Percentiles rank a stretch among this genome's conserved stretches.
Evolutionary conservation across 2,888 invertebrate genomes (phyloP).

Genomic region (Chaitophorus viminalis): DNA sequence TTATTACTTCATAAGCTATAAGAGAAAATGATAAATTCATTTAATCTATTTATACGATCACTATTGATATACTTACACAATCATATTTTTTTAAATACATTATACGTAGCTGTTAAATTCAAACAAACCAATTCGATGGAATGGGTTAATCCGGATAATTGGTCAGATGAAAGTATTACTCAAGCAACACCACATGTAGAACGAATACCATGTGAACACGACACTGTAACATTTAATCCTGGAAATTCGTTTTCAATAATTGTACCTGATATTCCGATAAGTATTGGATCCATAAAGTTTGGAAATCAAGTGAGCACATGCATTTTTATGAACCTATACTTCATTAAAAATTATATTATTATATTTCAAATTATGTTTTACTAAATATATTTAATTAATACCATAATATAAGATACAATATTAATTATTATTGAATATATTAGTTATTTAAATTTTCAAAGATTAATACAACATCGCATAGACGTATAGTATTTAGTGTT

Average conservation of each 20-base stretch:
- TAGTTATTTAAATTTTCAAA: too few relatives aligned
- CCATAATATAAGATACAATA: too few relatives aligned
- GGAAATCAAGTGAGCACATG: conserved; percentile 48
- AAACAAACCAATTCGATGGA: conserved; percentile 53
- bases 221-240: conserved; percentile 63
- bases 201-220: conserved; percentile 64
- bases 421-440: too few relatives aligned
- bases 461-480: too few relatives aligned
- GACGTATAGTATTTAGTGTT: too few relatives aligned
- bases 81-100: not conserved
- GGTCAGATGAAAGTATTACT: conserved; percentile 60
- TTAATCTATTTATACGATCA: not conserved
- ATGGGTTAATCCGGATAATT: conserved; percentile 64
- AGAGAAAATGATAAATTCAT: not conserved
- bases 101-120: conserved; percentile 62
- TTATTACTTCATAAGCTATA: not conserved
- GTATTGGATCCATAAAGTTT: conserved; percentile 27
- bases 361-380: too few relatives aligned
- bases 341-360: too few relatives aligned
- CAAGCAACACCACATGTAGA: conserved; percentile 64
- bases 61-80: not conserved
- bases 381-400: too few relatives aligned
- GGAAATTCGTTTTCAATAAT: conserved; percentile 63
- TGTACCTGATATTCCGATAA: conserved; percentile 58
- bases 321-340: too few relatives aligned